These are phyloP conservation scores for Dendrocincla tyrannina DNA, from an alignment of 2,797 vertebrate species.

Conservation along the genomic window DNA sequence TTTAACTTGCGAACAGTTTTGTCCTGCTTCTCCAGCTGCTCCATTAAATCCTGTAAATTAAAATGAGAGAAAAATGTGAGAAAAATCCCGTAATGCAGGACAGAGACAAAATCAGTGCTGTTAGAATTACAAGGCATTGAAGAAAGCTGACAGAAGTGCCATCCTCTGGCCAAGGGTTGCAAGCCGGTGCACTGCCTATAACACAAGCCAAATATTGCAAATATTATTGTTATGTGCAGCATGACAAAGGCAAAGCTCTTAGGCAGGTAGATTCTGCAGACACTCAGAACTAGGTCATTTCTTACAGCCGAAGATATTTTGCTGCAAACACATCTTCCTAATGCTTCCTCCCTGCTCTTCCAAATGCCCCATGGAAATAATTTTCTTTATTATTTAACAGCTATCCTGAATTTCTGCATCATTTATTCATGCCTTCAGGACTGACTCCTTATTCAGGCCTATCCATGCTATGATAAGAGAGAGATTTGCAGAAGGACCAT, in stretches of 20 bases:
- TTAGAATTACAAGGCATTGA: slow-evolving; percentile 57
- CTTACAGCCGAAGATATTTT: background rate
- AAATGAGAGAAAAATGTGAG: background rate
- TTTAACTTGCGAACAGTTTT: slow-evolving; percentile 96
- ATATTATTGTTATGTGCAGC: slow-evolving; percentile 45
- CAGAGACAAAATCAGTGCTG: slow-evolving; percentile 22
- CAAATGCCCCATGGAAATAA: background rate
- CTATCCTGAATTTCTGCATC: background rate
- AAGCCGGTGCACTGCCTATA: slow-evolving; percentile 38
- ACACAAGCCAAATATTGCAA: slow-evolving; percentile 38
- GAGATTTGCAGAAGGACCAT: background rate
- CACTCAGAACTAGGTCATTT: slow-evolving; percentile 13
- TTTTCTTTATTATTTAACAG: slow-evolving; percentile 7
- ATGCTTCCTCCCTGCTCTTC: background rate
- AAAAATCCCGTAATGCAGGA: background rate
- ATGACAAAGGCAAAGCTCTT: slow-evolving; percentile 55
- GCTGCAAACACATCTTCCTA: background rate
- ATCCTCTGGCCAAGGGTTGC: slow-evolving; percentile 61
- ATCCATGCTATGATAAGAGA: background rate
- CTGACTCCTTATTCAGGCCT: background rate
- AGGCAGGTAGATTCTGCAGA: slow-evolving; percentile 2
- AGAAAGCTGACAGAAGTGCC: slow-evolving; percentile 60
- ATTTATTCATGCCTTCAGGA: background rate
- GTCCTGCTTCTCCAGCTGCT: slow-evolving; percentile 98
- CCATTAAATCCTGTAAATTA: slow-evolving; percentile 91